These are phyloP conservation scores for Aurelia aurita DNA, from an alignment of 30 jellyfish, hydroid and myxozoan species.

Conservation along the genomic window DNA sequence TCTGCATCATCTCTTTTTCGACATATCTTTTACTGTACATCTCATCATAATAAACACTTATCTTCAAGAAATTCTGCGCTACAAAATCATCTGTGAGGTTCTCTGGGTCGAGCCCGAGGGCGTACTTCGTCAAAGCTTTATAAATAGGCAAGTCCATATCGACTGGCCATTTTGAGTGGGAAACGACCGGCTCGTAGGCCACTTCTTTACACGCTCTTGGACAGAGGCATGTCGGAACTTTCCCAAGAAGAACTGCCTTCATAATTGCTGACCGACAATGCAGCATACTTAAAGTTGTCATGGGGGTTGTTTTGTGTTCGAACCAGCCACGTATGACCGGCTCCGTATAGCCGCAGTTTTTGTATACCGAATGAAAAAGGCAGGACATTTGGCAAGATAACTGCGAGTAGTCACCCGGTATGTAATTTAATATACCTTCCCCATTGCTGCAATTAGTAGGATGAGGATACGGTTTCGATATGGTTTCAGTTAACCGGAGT, in stretches of 20 bases:
- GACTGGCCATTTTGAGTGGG: slow-evolving; percentile 51
- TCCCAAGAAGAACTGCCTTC: background rate
- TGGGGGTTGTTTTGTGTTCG: background rate
- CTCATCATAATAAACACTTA: slow-evolving; percentile 25
- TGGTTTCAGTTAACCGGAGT: slow-evolving; percentile 10
- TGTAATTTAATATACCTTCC: slow-evolving; percentile 21
- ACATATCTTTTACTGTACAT: background rate
- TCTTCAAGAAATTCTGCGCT: slow-evolving; percentile 10
- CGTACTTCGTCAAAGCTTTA: background rate
- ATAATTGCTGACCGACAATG: slow-evolving; percentile 19
- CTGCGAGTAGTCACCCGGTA: slow-evolving; percentile 54
- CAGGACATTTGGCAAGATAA: slow-evolving; percentile 25
- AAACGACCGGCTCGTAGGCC: background rate
- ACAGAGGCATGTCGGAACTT: background rate
- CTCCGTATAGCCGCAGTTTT: slow-evolving; percentile 37
- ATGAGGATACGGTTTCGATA: slow-evolving; percentile 19
- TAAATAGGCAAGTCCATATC: slow-evolving; percentile 23
- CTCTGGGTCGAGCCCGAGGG: slow-evolving; percentile 17
- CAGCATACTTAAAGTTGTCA: slow-evolving; percentile 49
- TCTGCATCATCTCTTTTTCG: slow-evolving; percentile 22
- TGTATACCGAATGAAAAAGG: slow-evolving; percentile 18
- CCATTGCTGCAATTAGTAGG: slow-evolving; percentile 54
- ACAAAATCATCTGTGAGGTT: slow-evolving; percentile 19
- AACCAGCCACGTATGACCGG: slow-evolving; percentile 4
- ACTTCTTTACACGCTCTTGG: slow-evolving; percentile 53